Evolutionary conservation across 2,888 invertebrate genomes (phyloP).

Genomic region (Venusia cambrica): DNA sequence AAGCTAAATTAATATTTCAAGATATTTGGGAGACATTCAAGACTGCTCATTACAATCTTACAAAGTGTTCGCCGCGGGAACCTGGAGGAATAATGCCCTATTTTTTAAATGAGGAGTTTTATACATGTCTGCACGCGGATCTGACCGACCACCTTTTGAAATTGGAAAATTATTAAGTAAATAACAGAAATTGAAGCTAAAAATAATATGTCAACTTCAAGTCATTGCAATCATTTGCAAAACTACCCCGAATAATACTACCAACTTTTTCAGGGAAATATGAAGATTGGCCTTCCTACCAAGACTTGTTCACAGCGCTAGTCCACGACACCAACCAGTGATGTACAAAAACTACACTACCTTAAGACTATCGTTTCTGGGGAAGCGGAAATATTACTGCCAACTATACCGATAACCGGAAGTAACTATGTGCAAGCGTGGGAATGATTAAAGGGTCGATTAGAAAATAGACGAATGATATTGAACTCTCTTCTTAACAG

Average conservation of each 20-base stretch:
- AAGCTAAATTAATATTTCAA: too few relatives aligned
- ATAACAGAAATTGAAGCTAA: not conserved
- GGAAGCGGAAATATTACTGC: too few relatives aligned
- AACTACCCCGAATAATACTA: slow-evolving; percentile 3
- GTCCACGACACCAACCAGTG: slow-evolving; percentile 9
- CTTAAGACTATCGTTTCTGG: too few relatives aligned
- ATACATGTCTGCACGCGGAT: slow-evolving; percentile 4
- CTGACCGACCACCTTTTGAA: not conserved
- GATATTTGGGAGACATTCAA: too few relatives aligned
- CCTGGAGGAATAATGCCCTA: too few relatives aligned
- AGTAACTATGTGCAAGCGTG: not conserved
- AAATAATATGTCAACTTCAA: not conserved
- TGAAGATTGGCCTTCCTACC: slow-evolving; percentile 2
- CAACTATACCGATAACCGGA: slow-evolving; percentile 30
- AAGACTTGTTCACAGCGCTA: slow-evolving; percentile 1
- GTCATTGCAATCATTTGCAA: not conserved
- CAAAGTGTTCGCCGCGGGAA: too few relatives aligned
- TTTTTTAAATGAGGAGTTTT: slow-evolving; percentile 7
- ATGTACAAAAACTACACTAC: too few relatives aligned
- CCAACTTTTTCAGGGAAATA: slow-evolving; percentile 3
- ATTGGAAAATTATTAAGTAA: not conserved
- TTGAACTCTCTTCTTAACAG: not conserved
- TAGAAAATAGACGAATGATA: not conserved
- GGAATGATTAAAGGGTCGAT: not conserved
- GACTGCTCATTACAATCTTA: too few relatives aligned